Conservation (phyloP, 2,797 vertebrate species). For the Chiroxiphia lanceolata region DNA sequence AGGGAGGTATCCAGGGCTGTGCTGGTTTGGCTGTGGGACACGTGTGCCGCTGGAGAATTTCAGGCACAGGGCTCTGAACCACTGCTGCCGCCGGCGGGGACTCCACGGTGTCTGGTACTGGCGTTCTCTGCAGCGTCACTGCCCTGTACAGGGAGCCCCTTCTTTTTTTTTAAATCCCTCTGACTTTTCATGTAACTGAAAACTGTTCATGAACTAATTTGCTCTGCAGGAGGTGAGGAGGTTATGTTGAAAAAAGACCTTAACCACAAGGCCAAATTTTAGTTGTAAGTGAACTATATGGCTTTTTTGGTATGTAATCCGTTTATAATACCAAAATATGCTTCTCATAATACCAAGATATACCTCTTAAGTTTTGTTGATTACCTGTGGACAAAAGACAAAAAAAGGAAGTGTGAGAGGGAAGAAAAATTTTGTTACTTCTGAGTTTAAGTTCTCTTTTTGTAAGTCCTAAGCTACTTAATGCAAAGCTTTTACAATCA, state of each 20-base stretch:
- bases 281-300: neutral
- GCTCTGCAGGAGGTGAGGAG: neutral
- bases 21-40: fast-evolving
- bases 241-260: neutral
- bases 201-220: neutral
- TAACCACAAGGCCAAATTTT: neutral
- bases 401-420: neutral
- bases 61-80: neutral
- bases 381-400: neutral
- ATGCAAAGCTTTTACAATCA: neutral
- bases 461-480: neutral
- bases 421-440: neutral
- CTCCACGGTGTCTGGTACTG: fast-evolving
- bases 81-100: fast-evolving
- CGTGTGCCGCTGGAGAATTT: fast-evolving
- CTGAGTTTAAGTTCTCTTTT: neutral
- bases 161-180: neutral
- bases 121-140: fast-evolving
- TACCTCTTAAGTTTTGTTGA: neutral
- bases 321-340: neutral
- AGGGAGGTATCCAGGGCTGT: fast-evolving
- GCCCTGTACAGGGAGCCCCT: fast-evolving
- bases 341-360: neutral
- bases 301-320: neutral
- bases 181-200: fast-evolving